Percentiles rank a stretch among this genome's conserved stretches.
phyloP scores from a whole-genome alignment of 2,888 invertebrate genomes.

The Nemotelus nigrinus region DNA sequence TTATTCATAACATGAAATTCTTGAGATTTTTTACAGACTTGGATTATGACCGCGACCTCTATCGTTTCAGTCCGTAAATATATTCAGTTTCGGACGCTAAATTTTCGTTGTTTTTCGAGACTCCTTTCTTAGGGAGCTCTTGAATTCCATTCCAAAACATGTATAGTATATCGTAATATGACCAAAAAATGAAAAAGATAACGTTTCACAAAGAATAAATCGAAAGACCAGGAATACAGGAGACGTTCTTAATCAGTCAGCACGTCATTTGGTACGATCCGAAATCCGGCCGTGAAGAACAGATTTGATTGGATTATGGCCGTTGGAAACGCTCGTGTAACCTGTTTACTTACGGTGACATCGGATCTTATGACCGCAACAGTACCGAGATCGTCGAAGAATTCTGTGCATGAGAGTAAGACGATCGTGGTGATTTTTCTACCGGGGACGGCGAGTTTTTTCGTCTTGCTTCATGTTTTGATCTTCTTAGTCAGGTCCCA shows the following conservation, averaged over 20 bases:
- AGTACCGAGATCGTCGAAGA: no score
- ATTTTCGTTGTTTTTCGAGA: background rate
- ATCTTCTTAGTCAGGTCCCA: conserved; percentile 46
- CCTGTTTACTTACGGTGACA: conserved; percentile 39
- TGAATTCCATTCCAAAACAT: no score
- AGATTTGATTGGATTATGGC: conserved; percentile 50
- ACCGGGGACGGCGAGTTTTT: no score
- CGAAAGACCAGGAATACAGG: conserved; percentile 6
- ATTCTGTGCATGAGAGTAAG: no score
- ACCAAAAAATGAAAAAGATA: no score
- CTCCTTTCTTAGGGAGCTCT: background rate
- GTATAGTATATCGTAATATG: no score
- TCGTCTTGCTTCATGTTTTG: conserved; percentile 42
- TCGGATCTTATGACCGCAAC: conserved; percentile 24
- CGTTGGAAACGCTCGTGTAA: conserved; percentile 20
- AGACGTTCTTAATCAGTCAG: conserved; percentile 44
- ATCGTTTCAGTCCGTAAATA: background rate
- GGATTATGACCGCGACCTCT: conserved; percentile 42
- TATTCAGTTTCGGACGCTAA: background rate
- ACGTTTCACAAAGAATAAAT: background rate
- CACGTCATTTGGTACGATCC: conserved; percentile 37
- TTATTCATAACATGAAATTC: conserved; percentile 45
- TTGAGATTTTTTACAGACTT: conserved; percentile 40
- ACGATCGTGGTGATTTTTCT: no score
- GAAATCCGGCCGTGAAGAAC: conserved; percentile 44